Evolutionary conservation across 2,888 invertebrate genomes (phyloP).

Genomic region (Magallana nippona): DNA sequence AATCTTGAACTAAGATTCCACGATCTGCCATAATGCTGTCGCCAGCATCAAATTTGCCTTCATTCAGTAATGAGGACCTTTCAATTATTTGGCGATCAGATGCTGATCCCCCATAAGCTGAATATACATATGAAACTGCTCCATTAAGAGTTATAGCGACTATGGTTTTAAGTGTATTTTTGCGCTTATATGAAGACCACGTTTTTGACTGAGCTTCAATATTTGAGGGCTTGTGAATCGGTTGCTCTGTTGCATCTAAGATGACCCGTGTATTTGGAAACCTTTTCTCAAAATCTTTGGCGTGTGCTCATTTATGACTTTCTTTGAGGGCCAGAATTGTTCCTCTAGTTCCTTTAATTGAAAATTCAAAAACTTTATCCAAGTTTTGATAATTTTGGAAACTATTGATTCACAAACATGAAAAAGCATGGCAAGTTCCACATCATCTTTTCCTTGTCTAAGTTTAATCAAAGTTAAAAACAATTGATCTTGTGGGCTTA

Average conservation of each 20-base stretch:
- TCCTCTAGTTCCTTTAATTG: conserved; percentile 55
- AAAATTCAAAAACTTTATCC: conserved; percentile 57
- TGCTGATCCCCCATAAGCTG: conserved; percentile 53
- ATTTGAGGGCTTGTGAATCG: conserved; percentile 57
- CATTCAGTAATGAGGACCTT: conserved; percentile 42
- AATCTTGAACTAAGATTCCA: conserved; percentile 58
- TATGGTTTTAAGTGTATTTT: conserved; percentile 59
- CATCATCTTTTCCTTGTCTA: conserved; percentile 54
- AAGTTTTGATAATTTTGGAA: conserved; percentile 52
- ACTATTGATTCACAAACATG: conserved; percentile 47
- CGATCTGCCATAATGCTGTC: conserved; percentile 53
- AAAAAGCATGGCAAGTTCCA: conserved; percentile 49
- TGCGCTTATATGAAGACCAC: conserved; percentile 60
- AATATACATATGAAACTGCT: conserved; percentile 49
- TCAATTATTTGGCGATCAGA: conserved; percentile 60
- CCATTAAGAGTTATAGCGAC: conserved; percentile 53
- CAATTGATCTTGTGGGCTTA: conserved; percentile 28
- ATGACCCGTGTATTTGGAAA: conserved; percentile 58
- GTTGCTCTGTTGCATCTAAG: conserved; percentile 60
- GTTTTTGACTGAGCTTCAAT: conserved; percentile 54
- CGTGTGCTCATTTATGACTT: conserved; percentile 41
- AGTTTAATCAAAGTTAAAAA: conserved; percentile 31
- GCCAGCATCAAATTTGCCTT: conserved; percentile 39
- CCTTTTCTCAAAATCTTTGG: conserved; percentile 49
- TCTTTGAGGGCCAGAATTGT: conserved; percentile 31